Conservation (phyloP, 35 echinoderm and acorn worm genomes). For the Hemicentrotus pulcherrimus region DNA sequence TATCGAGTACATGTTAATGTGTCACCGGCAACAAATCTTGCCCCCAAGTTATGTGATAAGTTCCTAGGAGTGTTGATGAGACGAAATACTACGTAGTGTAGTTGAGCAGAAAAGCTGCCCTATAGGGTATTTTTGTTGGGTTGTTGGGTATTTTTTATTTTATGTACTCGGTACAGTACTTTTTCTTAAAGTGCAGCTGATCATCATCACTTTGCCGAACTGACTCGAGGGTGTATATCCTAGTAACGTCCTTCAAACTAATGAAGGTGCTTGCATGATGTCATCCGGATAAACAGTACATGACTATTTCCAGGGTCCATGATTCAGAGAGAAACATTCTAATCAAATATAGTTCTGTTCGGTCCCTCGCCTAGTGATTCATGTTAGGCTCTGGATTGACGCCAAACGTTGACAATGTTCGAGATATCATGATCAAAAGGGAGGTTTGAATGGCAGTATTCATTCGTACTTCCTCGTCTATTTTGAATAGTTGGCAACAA, state of each 20-base stretch:
- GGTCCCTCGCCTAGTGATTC: background rate
- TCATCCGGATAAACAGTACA: background rate
- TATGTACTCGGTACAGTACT: too few relatives aligned
- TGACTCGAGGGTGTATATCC: background rate
- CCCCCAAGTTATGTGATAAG: too few relatives aligned
- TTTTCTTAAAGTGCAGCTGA: too few relatives aligned
- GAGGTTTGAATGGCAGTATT: background rate
- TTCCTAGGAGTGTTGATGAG: too few relatives aligned
- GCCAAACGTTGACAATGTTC: background rate
- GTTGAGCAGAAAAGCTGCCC: too few relatives aligned
- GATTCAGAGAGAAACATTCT: background rate
- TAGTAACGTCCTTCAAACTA: background rate
- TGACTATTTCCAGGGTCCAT: background rate
- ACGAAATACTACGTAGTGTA: too few relatives aligned
- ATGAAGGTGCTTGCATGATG: background rate
- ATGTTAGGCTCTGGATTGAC: background rate
- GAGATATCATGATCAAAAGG: background rate
- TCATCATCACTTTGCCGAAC: too few relatives aligned
- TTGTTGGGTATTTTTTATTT: too few relatives aligned
- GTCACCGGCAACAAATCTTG: too few relatives aligned
- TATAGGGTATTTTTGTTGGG: too few relatives aligned
- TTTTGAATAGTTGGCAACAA: background rate
- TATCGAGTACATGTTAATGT: too few relatives aligned
- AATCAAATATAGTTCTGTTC: background rate
- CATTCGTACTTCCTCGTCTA: background rate